Evolutionary conservation across 1,140 invertebrate genomes (phyloP).

Genomic region (Tribolium castaneum): DNA sequence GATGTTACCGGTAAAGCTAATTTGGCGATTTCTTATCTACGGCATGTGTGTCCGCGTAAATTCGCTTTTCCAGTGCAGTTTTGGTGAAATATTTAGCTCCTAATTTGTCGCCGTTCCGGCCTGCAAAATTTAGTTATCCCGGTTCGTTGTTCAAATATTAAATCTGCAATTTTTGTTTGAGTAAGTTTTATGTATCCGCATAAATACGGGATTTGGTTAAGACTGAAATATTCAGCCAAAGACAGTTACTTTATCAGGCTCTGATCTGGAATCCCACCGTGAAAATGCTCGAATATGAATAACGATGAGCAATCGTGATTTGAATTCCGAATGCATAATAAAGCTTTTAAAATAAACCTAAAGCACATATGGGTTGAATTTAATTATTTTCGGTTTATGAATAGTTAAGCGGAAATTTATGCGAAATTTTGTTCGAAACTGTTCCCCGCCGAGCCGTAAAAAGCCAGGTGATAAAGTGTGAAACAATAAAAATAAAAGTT

Average conservation of each 20-base stretch:
- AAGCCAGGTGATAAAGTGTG: neutral
- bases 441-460: neutral
- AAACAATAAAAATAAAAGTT: conserved; percentile 2
- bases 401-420: neutral
- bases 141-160: neutral
- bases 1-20: neutral
- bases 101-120: neutral
- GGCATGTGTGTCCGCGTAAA: neutral
- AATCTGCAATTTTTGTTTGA: neutral
- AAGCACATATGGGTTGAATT: conserved; percentile 1
- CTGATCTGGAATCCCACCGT: neutral
- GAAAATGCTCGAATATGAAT: conserved; percentile 14
- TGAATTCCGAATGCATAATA: conserved; percentile 5
- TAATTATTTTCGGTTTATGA: neutral
- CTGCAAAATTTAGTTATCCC: neutral
- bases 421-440: neutral
- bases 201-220: conserved; percentile 5
- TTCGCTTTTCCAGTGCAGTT: neutral
- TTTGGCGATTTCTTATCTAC: neutral
- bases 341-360: conserved; percentile 2
- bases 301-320: conserved; percentile 24
- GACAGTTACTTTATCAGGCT: conserved; percentile 27
- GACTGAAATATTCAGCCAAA: neutral
- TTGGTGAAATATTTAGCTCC: neutral
- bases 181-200: neutral